These are phyloP conservation scores for Ellobius talpinus DNA, from an alignment of 2,113 vertebrate genomes.

Conservation along the genomic window DNA sequence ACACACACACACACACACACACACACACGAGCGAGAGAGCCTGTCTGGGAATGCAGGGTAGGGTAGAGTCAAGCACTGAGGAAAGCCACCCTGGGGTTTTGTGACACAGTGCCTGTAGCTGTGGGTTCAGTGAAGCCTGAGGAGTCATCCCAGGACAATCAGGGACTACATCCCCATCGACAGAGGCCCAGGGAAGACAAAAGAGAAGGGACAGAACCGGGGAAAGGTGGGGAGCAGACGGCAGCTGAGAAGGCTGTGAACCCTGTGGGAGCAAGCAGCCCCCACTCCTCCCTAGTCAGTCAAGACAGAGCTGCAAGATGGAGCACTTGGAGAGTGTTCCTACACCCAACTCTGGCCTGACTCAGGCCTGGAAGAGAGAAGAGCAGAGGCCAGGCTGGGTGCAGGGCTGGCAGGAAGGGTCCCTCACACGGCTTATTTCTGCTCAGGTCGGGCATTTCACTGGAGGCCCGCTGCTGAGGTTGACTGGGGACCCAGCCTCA, in stretches of 20 bases:
- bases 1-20: too few species aligned
- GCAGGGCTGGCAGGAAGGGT: background rate
- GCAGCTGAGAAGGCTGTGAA: background rate
- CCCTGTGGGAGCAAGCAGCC: background rate
- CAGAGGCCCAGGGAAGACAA: background rate
- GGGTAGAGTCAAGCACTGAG: background rate
- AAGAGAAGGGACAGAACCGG: background rate
- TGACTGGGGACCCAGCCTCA: background rate
- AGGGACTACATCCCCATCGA: background rate
- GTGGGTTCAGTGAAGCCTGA: background rate
- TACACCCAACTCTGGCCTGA: background rate
- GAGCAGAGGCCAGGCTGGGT: background rate
- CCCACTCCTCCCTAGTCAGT: background rate
- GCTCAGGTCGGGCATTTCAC: background rate
- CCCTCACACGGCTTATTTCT: background rate
- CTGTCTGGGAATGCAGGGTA: background rate
- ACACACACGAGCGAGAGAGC: background rate
- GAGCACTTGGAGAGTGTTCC: background rate
- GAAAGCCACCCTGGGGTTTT: background rate
- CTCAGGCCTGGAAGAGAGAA: background rate
- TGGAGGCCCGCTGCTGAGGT: background rate
- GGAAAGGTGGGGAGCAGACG: background rate
- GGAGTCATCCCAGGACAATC: background rate
- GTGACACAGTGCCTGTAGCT: background rate
- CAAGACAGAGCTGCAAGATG: fast-evolving